Conservation (phyloP, 1,140 invertebrate genomes). For the Microplitis mediator region DNA sequence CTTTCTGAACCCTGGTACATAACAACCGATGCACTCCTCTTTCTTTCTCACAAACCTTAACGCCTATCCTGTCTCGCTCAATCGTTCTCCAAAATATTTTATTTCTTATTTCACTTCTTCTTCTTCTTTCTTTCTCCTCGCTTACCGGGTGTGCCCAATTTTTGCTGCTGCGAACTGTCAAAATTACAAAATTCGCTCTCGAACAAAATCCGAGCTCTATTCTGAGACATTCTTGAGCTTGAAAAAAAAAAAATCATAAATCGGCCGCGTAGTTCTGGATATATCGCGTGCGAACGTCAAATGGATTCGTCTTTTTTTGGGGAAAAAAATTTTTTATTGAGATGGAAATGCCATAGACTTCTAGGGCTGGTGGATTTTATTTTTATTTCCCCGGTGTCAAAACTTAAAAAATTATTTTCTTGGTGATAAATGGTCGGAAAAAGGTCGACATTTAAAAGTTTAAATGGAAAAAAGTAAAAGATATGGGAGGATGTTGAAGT, state of each 20-base stretch:
- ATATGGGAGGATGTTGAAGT: not conserved
- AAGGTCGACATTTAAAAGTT: no score
- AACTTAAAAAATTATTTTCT: no score
- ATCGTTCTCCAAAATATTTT: constrained; percentile 1
- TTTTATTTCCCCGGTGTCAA: no score
- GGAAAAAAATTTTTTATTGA: no score
- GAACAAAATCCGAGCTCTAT: no score
- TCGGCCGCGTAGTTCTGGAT: no score
- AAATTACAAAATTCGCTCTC: no score
- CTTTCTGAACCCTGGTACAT: constrained; percentile 30
- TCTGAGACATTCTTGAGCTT: not conserved
- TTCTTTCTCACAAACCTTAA: constrained; percentile 20
- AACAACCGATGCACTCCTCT: not conserved
- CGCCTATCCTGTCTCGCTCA: constrained; percentile 4
- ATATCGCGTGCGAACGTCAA: no score
- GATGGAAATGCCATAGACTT: no score
- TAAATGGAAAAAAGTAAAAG: not conserved
- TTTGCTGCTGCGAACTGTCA: no score
- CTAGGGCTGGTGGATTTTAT: no score
- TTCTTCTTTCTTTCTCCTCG: constrained; percentile 18
- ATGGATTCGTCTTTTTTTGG: no score
- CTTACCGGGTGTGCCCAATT: constrained; percentile 46
- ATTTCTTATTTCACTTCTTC: not conserved
- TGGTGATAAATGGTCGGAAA: not conserved
- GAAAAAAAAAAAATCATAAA: not conserved